Evolutionary conservation across 2,113 vertebrate species (phyloP).

Genomic region (Apteryx owenii): DNA sequence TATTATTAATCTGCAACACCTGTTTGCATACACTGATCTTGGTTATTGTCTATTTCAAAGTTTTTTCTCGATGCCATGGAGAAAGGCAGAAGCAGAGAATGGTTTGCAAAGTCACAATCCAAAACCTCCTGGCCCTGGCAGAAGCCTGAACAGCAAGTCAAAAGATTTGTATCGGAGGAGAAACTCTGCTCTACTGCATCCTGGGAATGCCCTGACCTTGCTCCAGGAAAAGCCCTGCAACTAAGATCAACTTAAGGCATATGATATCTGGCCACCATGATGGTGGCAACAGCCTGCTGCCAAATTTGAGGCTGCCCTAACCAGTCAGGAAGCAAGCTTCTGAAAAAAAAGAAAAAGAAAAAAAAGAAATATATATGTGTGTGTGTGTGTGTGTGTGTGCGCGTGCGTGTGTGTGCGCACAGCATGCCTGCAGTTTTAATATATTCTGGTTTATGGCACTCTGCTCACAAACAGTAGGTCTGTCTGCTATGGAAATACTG

Average conservation of each 20-base stretch:
- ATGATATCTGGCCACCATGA: not conserved
- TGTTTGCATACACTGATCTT: not conserved
- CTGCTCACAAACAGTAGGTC: not conserved
- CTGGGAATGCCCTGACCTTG: not conserved
- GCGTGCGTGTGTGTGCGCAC: too few species aligned
- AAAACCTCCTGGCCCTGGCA: not conserved
- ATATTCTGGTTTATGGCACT: not conserved
- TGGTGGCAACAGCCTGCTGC: not conserved
- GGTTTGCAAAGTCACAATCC: not conserved
- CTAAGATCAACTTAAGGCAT: not conserved
- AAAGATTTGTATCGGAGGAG: not conserved
- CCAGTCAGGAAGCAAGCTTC: not conserved
- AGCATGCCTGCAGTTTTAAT: not conserved
- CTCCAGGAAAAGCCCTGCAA: not conserved
- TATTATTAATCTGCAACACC: not conserved
- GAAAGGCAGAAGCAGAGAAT: not conserved
- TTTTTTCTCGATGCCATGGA: not conserved
- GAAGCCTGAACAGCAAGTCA: not conserved
- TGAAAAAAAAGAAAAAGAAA: too few species aligned
- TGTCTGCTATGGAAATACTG: fast-evolving
- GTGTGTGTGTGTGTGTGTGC: too few species aligned
- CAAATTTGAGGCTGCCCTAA: not conserved
- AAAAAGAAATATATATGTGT: too few species aligned
- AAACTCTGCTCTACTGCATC: not conserved
- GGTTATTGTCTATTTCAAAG: not conserved